A percentile compares a stretch with the other conserved stretches of the same genome.
These are phyloP conservation scores for Galemys pyrenaicus DNA, from an alignment of 2,113 vertebrate species.

Conservation along the genomic window DNA sequence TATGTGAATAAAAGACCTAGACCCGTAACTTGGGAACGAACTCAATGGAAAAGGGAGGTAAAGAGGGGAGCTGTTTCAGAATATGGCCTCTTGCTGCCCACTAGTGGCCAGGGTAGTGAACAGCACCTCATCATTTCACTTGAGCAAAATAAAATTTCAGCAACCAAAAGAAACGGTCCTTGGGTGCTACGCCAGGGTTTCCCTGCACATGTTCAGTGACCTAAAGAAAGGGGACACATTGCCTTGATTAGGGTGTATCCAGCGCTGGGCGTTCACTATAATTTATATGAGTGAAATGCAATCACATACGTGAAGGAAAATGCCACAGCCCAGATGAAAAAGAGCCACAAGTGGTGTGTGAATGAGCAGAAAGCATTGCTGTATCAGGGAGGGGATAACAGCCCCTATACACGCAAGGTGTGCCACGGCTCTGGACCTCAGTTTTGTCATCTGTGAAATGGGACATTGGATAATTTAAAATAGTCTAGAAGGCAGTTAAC, in stretches of 20 bases:
- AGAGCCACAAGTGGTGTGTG: accelerated
- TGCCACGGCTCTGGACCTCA: not conserved
- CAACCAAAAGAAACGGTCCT: not conserved
- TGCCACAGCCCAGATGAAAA: not conserved
- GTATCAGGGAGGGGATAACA: accelerated
- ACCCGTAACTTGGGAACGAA: not conserved
- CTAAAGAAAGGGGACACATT: not conserved
- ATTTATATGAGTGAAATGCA: not conserved
- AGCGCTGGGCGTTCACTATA: not conserved
- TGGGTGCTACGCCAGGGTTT: not conserved
- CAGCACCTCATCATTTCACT: not conserved
- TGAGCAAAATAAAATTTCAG: not conserved
- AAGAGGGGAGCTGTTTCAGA: accelerated
- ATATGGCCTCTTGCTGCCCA: slow-evolving; percentile 16
- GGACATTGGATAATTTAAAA: not conserved
- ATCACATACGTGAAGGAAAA: not conserved
- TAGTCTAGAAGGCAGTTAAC: not conserved
- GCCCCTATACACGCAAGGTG: not conserved
- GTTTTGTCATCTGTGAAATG: not conserved
- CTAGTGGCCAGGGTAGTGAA: not conserved
- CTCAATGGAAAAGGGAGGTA: accelerated
- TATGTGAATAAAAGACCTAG: not conserved
- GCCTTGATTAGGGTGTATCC: too few relatives aligned
- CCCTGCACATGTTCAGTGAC: not conserved
- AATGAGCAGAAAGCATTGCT: not conserved